Evolutionary conservation across 2,888 invertebrate species (phyloP).

Genomic region (Drosophila longiperda): DNA sequence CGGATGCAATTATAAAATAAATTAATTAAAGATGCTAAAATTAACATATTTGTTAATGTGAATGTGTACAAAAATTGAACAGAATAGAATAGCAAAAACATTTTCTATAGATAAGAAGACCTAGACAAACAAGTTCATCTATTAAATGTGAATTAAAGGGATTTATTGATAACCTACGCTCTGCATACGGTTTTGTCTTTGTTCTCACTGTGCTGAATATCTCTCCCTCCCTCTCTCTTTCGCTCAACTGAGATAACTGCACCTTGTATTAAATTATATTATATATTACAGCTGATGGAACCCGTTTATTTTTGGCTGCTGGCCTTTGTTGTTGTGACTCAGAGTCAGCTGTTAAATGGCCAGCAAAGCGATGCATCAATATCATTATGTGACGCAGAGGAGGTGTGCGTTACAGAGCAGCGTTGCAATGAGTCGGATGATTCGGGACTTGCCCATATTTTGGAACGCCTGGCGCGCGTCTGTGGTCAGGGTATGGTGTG

Average conservation of each 20-base stretch:
- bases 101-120: background rate
- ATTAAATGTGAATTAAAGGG: background rate
- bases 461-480: conserved; percentile 39
- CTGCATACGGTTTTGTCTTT: background rate
- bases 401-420: conserved; percentile 54
- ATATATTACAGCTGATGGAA: background rate
- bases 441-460: conserved; percentile 46
- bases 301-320: conserved; percentile 9
- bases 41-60: background rate
- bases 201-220: background rate
- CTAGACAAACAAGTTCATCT: background rate
- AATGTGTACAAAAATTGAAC: background rate
- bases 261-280: background rate
- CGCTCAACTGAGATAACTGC: background rate
- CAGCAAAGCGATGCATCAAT: conserved; percentile 12
- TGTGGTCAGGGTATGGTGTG: conserved; percentile 50
- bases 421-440: conserved; percentile 59
- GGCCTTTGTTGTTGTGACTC: conserved; percentile 3
- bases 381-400: conserved; percentile 19
- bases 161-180: conserved; percentile 17
- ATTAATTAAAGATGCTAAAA: background rate
- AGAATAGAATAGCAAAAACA: background rate
- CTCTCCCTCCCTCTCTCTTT: background rate
- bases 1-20: background rate
- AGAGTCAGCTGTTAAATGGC: conserved; percentile 9